Percentiles rank a stretch among this genome's conserved stretches.
Evolutionary conservation across 2,888 invertebrate species (phyloP).

Genomic region (Noctua fimbriata): DNA sequence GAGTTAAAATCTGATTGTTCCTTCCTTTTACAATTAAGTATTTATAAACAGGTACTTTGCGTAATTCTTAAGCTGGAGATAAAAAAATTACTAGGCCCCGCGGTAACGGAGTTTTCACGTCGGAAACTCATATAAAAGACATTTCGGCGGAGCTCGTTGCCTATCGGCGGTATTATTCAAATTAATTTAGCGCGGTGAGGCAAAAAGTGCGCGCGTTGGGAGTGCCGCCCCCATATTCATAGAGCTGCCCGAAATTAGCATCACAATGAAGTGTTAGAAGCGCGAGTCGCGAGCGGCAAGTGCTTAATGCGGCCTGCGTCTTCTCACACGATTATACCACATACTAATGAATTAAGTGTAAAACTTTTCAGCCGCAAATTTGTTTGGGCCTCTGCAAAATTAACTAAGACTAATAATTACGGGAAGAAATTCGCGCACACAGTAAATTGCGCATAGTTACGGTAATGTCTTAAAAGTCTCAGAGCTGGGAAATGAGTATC

Average conservation of each 20-base stretch:
- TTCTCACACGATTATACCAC: constrained; percentile 86
- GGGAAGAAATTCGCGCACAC: constrained; percentile 55
- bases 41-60: constrained; percentile 78
- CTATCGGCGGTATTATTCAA: constrained; percentile 89
- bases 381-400: constrained; percentile 79
- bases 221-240: constrained; percentile 87
- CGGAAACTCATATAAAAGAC: constrained; percentile 88
- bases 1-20: constrained; percentile 46
- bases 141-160: constrained; percentile 84
- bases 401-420: constrained; percentile 76
- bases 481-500: constrained; percentile 62
- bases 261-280: constrained; percentile 89
- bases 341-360: constrained; percentile 86
- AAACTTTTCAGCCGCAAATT: constrained; percentile 83
- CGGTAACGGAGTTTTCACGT: constrained; percentile 80
- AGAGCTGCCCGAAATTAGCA: constrained; percentile 89
- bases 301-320: constrained; percentile 86
- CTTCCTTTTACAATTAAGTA: constrained; percentile 77
- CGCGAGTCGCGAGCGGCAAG: constrained; percentile 84
- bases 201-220: constrained; percentile 87
- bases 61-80: constrained; percentile 79
- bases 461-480: constrained; percentile 58
- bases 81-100: constrained; percentile 78
- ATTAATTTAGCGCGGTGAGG: constrained; percentile 88
- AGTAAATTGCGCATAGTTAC: constrained; percentile 56